These are phyloP conservation scores for Camponotus fellah DNA, from an alignment of 2,888 invertebrate genomes.

Conservation along the genomic window DNA sequence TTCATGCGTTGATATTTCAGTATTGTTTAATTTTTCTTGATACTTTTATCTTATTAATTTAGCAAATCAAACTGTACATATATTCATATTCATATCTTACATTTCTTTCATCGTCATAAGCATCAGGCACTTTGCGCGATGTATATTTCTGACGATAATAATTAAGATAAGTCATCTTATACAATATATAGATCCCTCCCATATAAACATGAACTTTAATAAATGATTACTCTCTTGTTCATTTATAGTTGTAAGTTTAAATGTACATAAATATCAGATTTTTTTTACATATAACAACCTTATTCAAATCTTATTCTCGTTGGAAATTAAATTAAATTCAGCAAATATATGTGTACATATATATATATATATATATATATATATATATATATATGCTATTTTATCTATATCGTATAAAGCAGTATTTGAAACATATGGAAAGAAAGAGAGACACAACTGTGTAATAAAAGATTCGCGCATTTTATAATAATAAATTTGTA, in stretches of 20 bases:
- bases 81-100: constrained; percentile 11
- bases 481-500: constrained; percentile 14
- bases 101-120: constrained; percentile 37
- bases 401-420: constrained; percentile 19
- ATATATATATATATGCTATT: constrained; percentile 17
- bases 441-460: constrained; percentile 15
- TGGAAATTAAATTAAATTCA: constrained; percentile 31
- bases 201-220: not conserved
- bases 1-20: constrained; percentile 11
- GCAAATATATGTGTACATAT: constrained; percentile 18
- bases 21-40: constrained; percentile 22
- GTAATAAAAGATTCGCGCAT: constrained; percentile 3
- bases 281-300: constrained; percentile 4
- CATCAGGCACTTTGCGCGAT: constrained; percentile 24
- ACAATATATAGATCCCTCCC: not conserved
- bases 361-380: constrained; percentile 8
- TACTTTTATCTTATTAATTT: constrained; percentile 21
- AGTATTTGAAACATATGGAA: not conserved
- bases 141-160: constrained; percentile 45
- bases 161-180: constrained; percentile 28
- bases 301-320: constrained; percentile 18
- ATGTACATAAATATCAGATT: constrained; percentile 16
- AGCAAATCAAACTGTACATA: constrained; percentile 39
- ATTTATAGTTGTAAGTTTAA: constrained; percentile 27
- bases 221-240: constrained; percentile 38